These are phyloP conservation scores for Phalacrocorax brasilianus DNA, from an alignment of 2,113 vertebrate species.

Conservation along the genomic window DNA sequence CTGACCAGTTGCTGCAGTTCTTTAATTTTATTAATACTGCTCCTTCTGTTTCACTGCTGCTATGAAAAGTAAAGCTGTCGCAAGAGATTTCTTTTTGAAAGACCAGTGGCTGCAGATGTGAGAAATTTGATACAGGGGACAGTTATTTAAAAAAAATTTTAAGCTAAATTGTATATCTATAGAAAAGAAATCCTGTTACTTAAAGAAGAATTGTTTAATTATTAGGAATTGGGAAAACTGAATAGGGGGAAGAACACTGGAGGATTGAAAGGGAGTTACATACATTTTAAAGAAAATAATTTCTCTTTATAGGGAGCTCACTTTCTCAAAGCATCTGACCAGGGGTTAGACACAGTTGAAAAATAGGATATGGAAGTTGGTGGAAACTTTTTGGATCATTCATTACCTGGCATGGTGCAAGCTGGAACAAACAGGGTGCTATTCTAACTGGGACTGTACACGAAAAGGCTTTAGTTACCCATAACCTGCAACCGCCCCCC, in stretches of 20 bases:
- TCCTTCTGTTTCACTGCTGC: neutral
- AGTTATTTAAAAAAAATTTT: neutral
- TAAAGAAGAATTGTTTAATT: neutral
- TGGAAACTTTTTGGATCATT: neutral
- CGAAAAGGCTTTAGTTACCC: neutral
- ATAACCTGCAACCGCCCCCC: accelerated
- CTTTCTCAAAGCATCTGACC: neutral
- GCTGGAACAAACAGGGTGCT: neutral
- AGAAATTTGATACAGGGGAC: neutral
- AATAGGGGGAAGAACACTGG: neutral
- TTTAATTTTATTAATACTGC: neutral
- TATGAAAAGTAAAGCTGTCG: neutral
- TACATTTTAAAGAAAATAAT: neutral
- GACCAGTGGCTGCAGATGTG: neutral
- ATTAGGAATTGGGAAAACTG: neutral
- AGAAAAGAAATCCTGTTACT: neutral
- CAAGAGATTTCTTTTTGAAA: neutral
- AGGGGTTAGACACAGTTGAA: neutral
- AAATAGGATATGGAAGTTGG: neutral
- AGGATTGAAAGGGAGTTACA: neutral
- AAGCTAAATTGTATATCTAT: neutral
- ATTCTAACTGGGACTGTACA: neutral
- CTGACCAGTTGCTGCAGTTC: neutral
- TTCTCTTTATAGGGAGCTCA: neutral
- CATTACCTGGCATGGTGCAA: neutral